Evolutionary conservation across 2,113 vertebrate genomes (phyloP), one percentile per base, ranked within the genome.

Genomic region (Heterotis niloticus): DNA sequence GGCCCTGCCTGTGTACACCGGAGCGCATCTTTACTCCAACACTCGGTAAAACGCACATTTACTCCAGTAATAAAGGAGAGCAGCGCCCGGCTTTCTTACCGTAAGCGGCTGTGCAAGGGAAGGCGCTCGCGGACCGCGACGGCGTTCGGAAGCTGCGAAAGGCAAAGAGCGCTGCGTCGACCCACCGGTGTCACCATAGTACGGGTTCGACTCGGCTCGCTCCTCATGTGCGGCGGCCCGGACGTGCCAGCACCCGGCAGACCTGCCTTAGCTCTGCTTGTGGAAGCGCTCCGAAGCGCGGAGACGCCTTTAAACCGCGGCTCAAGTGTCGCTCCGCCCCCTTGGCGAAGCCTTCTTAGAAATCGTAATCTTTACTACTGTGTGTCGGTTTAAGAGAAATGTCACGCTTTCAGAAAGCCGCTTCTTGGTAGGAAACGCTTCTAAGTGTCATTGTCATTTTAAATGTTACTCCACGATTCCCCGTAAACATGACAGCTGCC

Each of bases 71-170:
- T 44, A 44, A 44, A 69, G 29, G 29, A 17, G 57, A 5, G 26
- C 17, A 57, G 26, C n/a, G n/a, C n/a, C n/a, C n/a, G n/a, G n/a
- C n/a, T n/a, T 62, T 29, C 77, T 78, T 78, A 78, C 77, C 67
- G 56, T 59, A 28, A 44, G 77, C 67, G 59, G 52, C 7, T 78
- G 69, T 57, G 10, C 44, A 78, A 24, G 56, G 17, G 14, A 56
- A 14, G 69, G 10, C 10, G n/a, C 16, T 51, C 44, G 66, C 67
- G 12, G 71, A 10, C 28, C 5, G 24, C 24, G 26, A 24, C 44
- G 13, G 77, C 29, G 12, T 34, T 34, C 59, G 24, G 29, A 57
- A 44, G 59, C 77, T 52, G 14, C 4, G 52, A 57, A 23, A 56
- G 51, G 34, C 5, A 69, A 44, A 44, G 34, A 28, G 54, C 23